Evolutionary conservation across 1,140 invertebrate genomes (phyloP), one percentile per base, ranked within the genome.

Genomic region (Bombus picipes): DNA sequence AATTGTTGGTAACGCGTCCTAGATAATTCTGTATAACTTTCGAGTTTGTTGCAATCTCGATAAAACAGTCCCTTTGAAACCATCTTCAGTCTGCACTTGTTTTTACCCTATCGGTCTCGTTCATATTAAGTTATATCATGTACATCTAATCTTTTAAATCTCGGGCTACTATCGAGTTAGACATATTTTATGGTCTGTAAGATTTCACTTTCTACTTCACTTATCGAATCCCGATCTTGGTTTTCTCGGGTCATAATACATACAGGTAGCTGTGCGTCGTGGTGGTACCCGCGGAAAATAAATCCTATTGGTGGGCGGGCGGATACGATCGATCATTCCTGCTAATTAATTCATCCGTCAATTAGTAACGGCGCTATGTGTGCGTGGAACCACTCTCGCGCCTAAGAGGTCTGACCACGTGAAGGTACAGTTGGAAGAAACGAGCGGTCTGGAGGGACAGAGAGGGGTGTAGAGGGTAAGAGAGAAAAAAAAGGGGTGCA

Each of bases 301-400:
- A 87, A 89, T 87, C 73, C 75, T 59, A 34, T 59, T 39, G 86
- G 73, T 75, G 86, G 81, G 83, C 85, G 86, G 81, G 82, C 81
- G 85, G 82, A 57, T 87, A 41, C 90, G 89, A 94, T 94, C 92
- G 92, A 94, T 94, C 93, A 95, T 92, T 89, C 87, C 85, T 73
- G 81, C 87, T 94, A 94, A 94, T 94, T 94, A 93, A 95, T 94
- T 94, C 91, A 94, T 95, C 92, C 92, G 91, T 94, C 93, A 95
- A 94, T 95, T 94, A 94, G 92, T 85, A 91, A 83, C 86, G 88
- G 70, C 85, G 89, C 76, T 83, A 80, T 68, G 90, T 86, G 81
- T 89, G 82, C 37, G 70, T 85, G 83, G 53, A 72, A 39, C 47
- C n/a, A n/a, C 78, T 78, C 62, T 89, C 85, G 41, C 77, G 62